Evolutionary conservation across 2,888 invertebrate genomes (phyloP), one percentile per base, ranked within the genome.

Genomic region (Operophtera brumata): DNA sequence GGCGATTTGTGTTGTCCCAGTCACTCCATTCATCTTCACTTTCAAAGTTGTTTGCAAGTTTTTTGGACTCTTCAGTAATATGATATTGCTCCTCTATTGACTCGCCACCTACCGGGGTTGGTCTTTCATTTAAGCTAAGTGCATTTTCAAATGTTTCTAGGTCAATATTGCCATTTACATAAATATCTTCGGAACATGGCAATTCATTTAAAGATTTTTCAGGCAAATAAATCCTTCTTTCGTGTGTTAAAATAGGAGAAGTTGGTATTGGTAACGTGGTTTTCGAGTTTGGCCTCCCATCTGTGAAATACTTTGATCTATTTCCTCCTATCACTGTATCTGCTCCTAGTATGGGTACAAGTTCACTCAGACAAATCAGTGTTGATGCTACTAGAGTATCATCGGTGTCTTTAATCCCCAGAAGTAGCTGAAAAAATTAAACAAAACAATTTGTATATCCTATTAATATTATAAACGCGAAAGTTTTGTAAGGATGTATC

Each of bases 381-480:
- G 97, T 97, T 54, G 94, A 93, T 25, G 95, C 92, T 0, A 97
- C 97, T 57, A 98, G 85, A 49, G 91, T 91, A 77, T 97, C 96
- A 80, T 96, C 95, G 1, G 93, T 94, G 74, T 98, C 97, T 78
- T 96, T 95, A 65, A 98, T 94, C 3, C 97, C 97, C 32, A 96
- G 92, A 35, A 97, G 89, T 47, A 97, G 84, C 93, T 95, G 83
- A 48, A 91, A 91, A 54, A 45, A 28, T 37, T n/a, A n/a, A 50
- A 44, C 10, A 2, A 37, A 34, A 4, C 11, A 26, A 20, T 25
- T 44, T 34, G 10, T 26, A 13, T 13, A 37, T n/a, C n/a, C n/a
- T n/a, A n/a, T n/a, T n/a, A n/a, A n/a, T n/a, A n/a, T n/a, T n/a
- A n/a, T n/a, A n/a, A n/a, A n/a, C n/a, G n/a, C n/a, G n/a, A n/a